phyloP scores from a whole-genome alignment of 2,113 vertebrate species.

The Myrmecobius fasciatus region DNA sequence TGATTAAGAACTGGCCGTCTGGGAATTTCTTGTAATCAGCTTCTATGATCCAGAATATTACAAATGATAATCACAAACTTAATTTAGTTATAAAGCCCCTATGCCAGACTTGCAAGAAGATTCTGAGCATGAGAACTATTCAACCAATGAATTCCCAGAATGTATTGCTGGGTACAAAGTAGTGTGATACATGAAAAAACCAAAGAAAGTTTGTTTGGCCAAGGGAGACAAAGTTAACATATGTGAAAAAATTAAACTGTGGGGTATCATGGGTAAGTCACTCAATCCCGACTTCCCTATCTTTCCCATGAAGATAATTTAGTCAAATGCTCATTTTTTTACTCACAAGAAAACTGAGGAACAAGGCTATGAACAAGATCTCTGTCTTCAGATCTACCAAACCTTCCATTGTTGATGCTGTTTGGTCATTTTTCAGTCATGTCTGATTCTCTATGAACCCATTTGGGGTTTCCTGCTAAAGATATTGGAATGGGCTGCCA shows the following conservation, averaged over 20 bases:
- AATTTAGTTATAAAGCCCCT: not conserved
- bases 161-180: not conserved
- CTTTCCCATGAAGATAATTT: not conserved
- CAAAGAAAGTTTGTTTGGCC: not conserved
- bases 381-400: not conserved
- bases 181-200: not conserved
- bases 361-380: not conserved
- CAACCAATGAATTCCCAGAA: not conserved
- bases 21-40: not conserved
- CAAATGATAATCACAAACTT: not conserved
- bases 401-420: not conserved
- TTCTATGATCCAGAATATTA: not conserved
- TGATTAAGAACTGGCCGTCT: not conserved
- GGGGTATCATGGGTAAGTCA: not conserved
- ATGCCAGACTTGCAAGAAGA: not conserved
- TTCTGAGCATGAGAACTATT: not conserved
- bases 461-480: not conserved
- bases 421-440: not conserved
- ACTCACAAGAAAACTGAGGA: not conserved
- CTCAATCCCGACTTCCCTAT: not conserved
- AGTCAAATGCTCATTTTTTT: not conserved
- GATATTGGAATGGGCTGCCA: not conserved
- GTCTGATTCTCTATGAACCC: not conserved
- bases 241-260: not conserved
- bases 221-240: not conserved